A percentile compares a stretch with the other conserved stretches of the same genome.
Evolutionary conservation across 2,113 vertebrate species (phyloP).

Genomic region (Meles meles): DNA sequence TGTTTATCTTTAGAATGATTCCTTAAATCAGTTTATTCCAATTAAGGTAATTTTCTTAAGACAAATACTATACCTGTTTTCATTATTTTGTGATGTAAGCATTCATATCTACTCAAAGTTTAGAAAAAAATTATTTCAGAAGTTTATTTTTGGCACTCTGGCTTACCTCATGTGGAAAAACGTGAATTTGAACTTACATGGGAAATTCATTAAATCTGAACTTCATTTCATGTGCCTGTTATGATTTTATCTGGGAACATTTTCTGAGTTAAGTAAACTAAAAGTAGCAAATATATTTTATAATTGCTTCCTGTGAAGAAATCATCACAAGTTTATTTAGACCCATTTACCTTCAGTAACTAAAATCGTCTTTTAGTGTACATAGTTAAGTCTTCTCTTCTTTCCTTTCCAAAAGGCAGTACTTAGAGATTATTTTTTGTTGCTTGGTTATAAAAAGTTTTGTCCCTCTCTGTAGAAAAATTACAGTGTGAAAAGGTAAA

Average conservation of each 20-base stretch:
- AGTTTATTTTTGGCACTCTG: not conserved
- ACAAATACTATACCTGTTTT: not conserved
- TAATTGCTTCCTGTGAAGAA: not conserved
- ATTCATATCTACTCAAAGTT: not conserved
- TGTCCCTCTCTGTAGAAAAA: not conserved
- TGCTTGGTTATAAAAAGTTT: not conserved
- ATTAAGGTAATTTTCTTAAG: slow-evolving; percentile 27
- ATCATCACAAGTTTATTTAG: not conserved
- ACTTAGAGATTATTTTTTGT: not conserved
- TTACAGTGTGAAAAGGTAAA: not conserved
- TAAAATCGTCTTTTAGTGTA: not conserved
- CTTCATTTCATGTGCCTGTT: not conserved
- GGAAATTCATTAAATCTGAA: not conserved
- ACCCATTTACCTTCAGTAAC: not conserved
- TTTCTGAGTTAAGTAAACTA: not conserved
- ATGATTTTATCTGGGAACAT: not conserved
- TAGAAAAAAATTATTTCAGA: not conserved
- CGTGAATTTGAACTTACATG: not conserved
- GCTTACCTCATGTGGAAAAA: not conserved
- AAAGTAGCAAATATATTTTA: not conserved
- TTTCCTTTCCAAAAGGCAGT: not conserved
- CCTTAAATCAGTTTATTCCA: slow-evolving; percentile 6
- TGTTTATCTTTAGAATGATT: not conserved
- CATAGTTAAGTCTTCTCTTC: not conserved
- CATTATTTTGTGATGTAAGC: not conserved